These are phyloP conservation scores for Cheilosia variabilis DNA, from an alignment of 2,888 invertebrate genomes.

Conservation along the genomic window DNA sequence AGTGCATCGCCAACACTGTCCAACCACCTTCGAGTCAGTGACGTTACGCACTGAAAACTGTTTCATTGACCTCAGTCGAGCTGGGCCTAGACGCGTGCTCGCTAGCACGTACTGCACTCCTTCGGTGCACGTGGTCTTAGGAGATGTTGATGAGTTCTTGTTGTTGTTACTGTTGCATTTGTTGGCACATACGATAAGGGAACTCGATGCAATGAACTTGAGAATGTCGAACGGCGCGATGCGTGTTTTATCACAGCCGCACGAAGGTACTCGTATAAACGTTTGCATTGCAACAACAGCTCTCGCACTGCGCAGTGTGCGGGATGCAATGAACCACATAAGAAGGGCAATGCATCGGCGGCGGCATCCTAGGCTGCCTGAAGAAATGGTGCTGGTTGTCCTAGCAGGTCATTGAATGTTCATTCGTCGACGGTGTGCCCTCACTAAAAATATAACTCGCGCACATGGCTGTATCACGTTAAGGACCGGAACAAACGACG, in stretches of 20 bases:
- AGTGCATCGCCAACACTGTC: background rate
- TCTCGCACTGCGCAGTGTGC: no score
- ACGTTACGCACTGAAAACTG: slow-evolving; percentile 43
- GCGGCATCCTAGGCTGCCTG: slow-evolving; percentile 18
- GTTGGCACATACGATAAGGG: slow-evolving; percentile 1
- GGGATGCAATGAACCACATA: background rate
- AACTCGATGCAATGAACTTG: slow-evolving; percentile 49
- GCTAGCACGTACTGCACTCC: background rate
- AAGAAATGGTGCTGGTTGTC: slow-evolving; percentile 25
- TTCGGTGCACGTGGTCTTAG: slow-evolving; percentile 37
- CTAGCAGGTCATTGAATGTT: slow-evolving; percentile 35
- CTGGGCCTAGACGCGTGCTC: slow-evolving; percentile 30
- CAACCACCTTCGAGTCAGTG: slow-evolving; percentile 47
- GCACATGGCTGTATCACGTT: slow-evolving; percentile 27
- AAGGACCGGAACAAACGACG: slow-evolving; percentile 20
- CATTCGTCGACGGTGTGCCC: slow-evolving; percentile 19
- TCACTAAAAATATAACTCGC: slow-evolving; percentile 21
- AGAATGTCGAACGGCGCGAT: slow-evolving; percentile 26
- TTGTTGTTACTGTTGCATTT: slow-evolving; percentile 10
- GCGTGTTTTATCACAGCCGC: slow-evolving; percentile 14
- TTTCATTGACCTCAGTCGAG: slow-evolving; percentile 58
- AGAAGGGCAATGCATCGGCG: slow-evolving; percentile 31
- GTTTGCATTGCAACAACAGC: background rate
- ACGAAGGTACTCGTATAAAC: background rate
- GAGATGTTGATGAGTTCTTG: slow-evolving; percentile 31